Base-by-base conservation (phyloP, 2,797 vertebrate species). In the Nyctalus aviator region DNA sequence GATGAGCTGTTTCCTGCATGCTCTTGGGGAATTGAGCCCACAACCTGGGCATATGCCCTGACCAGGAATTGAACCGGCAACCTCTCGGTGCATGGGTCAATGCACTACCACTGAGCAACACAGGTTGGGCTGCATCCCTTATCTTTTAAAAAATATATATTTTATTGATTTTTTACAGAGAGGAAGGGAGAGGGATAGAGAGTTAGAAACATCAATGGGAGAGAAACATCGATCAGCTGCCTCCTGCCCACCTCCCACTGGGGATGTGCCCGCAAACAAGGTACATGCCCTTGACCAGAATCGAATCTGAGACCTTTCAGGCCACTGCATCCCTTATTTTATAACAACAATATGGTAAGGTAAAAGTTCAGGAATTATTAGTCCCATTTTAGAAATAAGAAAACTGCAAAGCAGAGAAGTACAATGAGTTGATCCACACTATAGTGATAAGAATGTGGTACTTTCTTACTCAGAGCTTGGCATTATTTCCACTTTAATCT, bases 291-390 rank as follows among this genome's bases (percentile, higher is more conserved):
- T 44, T 44, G 44, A 44, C 44, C 44, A 44, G 44, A 44, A 44
- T 44, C 44, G 10, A 11, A 44, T 10, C 44, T 44, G 44, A 44
- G 44, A 44, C 44, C 10, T 44, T 44, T 44, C 44, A 44, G 44
- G 44, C 44, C 44, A 44, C 44, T 44, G 44, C 10, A 46, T 59
- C 37, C 25, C 27, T 66, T 71, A 44, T 75, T 27, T 86, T 85
- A 72, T 23, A 27, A 72, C 18, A 78, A 50, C 20, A 69, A 91
- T 62, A 44, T 75, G 41, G 53, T 37, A 69, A n/a, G 11, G 17
- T 73, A 72, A 71, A 68, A 86, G 84, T 79, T 86, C 27, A 69
- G 68, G 10, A 82, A 14, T 53, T 81, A 75, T 59, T 88, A 82
- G 25, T 77, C n/a, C 23, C 55, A 66, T 48, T 92, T 93, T 71